phyloP scores from a whole-genome alignment of 2,113 vertebrate species.

The Hemichromis elongatus region DNA sequence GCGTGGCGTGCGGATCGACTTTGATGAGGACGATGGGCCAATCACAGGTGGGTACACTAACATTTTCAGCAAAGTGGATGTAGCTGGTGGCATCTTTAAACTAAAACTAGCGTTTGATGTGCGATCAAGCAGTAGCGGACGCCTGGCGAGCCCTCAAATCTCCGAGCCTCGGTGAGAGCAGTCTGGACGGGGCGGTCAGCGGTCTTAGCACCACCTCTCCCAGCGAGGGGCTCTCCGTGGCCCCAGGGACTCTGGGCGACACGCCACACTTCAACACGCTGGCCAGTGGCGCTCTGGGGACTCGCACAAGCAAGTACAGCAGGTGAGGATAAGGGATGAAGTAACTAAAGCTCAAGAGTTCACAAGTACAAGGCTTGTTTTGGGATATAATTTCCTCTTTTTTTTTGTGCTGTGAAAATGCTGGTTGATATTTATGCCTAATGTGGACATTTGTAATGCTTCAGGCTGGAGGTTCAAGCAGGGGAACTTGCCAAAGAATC shows the following conservation, averaged over 20 bases:
- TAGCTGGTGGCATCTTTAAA: no score
- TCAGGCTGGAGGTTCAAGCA: conserved; percentile 90
- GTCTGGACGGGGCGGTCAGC: conserved; percentile 90
- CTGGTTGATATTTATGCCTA: fast-evolving
- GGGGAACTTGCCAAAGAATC: conserved; percentile 88
- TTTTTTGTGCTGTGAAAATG: not conserved
- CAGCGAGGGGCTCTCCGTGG: conserved; percentile 89
- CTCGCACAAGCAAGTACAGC: conserved; percentile 88
- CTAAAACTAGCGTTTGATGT: not conserved
- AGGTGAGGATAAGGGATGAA: conserved; percentile 70
- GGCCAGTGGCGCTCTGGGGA: conserved; percentile 85
- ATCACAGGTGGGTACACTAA: conserved; percentile 83
- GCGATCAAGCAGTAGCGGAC: conserved; percentile 81
- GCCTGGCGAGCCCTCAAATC: conserved; percentile 97
- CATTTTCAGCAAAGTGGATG: not conserved
- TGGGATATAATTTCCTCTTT: not conserved
- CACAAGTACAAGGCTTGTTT: not conserved
- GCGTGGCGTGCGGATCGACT: conserved; percentile 93
- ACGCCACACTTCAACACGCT: conserved; percentile 90
- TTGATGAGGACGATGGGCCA: conserved; percentile 95
- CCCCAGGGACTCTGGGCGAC: conserved; percentile 86
- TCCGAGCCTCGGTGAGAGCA: conserved; percentile 95
- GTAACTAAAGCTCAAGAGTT: not conserved
- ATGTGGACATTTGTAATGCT: not conserved
- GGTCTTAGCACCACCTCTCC: conserved; percentile 86